These are phyloP conservation scores for Leptocoma aspasia DNA, from an alignment of 2,113 vertebrate species.

Conservation along the genomic window DNA sequence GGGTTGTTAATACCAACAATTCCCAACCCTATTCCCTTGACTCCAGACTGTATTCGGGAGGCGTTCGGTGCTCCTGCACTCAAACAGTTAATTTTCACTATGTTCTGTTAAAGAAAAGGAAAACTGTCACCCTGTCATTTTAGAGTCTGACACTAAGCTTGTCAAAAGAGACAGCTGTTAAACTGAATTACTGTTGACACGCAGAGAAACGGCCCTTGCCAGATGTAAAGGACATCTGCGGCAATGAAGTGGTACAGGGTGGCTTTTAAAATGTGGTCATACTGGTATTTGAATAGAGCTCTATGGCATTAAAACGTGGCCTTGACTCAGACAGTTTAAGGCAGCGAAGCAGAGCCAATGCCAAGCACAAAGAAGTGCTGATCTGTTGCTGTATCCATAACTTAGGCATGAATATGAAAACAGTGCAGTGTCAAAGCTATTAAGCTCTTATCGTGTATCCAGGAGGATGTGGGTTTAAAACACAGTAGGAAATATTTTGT, in stretches of 20 bases:
- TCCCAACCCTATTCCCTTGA: not conserved
- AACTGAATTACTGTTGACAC: slow-evolving; percentile 82
- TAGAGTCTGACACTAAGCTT: slow-evolving; percentile 78
- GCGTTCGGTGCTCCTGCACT: slow-evolving; percentile 29
- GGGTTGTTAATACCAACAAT: not conserved
- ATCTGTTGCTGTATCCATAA: slow-evolving; percentile 60
- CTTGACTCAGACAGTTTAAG: slow-evolving; percentile 65
- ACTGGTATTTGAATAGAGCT: slow-evolving; percentile 71
- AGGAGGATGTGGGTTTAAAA: slow-evolving; percentile 45
- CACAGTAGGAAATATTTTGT: slow-evolving; percentile 28
- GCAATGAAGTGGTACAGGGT: slow-evolving; percentile 74
- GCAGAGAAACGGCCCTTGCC: slow-evolving; percentile 73
- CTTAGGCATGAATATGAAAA: slow-evolving; percentile 56
- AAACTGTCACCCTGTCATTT: slow-evolving; percentile 81
- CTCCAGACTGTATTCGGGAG: not conserved
- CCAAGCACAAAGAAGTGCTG: slow-evolving; percentile 66
- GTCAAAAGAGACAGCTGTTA: slow-evolving; percentile 85
- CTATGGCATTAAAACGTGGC: slow-evolving; percentile 68
- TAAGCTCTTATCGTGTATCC: slow-evolving; percentile 49
- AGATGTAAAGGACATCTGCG: slow-evolving; percentile 84
- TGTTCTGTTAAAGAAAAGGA: slow-evolving; percentile 70
- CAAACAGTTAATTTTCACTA: slow-evolving; percentile 75
- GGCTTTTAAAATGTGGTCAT: slow-evolving; percentile 77
- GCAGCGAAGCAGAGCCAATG: slow-evolving; percentile 61
- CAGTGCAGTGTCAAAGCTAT: slow-evolving; percentile 7